Conservation (phyloP, 2,888 invertebrate genomes). For the Lobophora halterata region DNA sequence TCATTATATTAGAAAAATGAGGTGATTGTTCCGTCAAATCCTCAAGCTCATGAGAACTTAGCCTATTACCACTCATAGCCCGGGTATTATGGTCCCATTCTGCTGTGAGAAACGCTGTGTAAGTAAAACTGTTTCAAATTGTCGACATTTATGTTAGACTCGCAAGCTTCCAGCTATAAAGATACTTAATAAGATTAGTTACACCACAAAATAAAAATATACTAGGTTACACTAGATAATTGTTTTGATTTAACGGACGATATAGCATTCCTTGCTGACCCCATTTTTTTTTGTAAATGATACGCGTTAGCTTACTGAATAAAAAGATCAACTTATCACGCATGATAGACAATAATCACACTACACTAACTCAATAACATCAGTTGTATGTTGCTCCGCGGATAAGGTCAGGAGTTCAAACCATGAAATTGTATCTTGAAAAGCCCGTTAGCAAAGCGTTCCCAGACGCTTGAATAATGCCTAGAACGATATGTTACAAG, state of each 20-base stretch:
- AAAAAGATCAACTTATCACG: slow-evolving; percentile 38
- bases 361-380: slow-evolving; percentile 34
- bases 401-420: slow-evolving; percentile 47
- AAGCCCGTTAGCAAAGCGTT: slow-evolving; percentile 27
- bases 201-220: too few species aligned
- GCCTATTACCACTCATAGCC: slow-evolving; percentile 48
- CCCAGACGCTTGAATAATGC: slow-evolving; percentile 24
- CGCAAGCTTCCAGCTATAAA: slow-evolving; percentile 30
- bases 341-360: slow-evolving; percentile 34
- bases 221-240: too few species aligned
- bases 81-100: slow-evolving; percentile 31
- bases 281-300: slow-evolving; percentile 34
- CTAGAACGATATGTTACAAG: slow-evolving; percentile 21
- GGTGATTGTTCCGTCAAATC: slow-evolving; percentile 64
- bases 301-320: slow-evolving; percentile 29
- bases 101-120: slow-evolving; percentile 54
- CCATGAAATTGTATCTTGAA: slow-evolving; percentile 34
- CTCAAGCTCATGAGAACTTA: slow-evolving; percentile 54
- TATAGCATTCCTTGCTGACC: slow-evolving; percentile 39
- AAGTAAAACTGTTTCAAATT: slow-evolving; percentile 40
- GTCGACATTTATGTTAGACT: slow-evolving; percentile 25
- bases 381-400: slow-evolving; percentile 33
- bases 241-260: slow-evolving; percentile 30
- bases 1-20: slow-evolving; percentile 59
- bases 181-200: too few species aligned